These are phyloP conservation scores for Rhysida immarginata DNA, from an alignment of 1,140 invertebrate genomes.

Conservation along the genomic window DNA sequence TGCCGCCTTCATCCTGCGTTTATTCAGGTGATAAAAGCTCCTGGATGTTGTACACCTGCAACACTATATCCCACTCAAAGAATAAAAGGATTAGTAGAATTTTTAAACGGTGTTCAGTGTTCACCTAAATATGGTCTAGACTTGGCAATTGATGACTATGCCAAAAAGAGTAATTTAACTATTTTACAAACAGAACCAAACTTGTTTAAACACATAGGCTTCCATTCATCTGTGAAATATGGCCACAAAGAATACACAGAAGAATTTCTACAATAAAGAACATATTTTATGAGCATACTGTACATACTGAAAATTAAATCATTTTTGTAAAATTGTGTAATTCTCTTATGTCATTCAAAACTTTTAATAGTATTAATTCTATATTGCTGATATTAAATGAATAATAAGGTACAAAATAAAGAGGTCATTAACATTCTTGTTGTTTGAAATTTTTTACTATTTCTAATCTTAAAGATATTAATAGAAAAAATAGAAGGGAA, in stretches of 20 bases:
- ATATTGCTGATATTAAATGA: too few relatives aligned
- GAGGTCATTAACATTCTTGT: too few relatives aligned
- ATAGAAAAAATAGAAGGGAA: too few relatives aligned
- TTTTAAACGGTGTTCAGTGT: slow-evolving; percentile 1
- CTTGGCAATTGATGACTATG: slow-evolving; percentile 8
- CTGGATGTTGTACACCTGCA: slow-evolving; percentile 11
- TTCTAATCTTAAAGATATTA: too few relatives aligned
- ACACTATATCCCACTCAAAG: slow-evolving; percentile 2
- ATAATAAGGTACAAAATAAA: too few relatives aligned
- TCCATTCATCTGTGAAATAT: slow-evolving; percentile 10
- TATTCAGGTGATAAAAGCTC: not conserved
- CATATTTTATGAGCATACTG: too few relatives aligned
- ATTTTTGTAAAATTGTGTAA: too few relatives aligned
- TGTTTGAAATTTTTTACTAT: too few relatives aligned
- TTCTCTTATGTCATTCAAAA: too few relatives aligned
- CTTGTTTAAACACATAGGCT: slow-evolving; percentile 11
- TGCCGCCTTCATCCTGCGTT: slow-evolving; percentile 4
- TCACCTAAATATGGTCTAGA: slow-evolving; percentile 2
- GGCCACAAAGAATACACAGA: slow-evolving; percentile 6
- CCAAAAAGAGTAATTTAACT: not conserved
- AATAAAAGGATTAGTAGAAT: not conserved
- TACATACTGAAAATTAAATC: too few relatives aligned
- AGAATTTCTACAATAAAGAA: not conserved
- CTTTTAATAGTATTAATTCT: too few relatives aligned
- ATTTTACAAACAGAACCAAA: slow-evolving; percentile 11